phyloP scores from a whole-genome alignment of 2,797 vertebrate genomes.

The Sciurus vulgaris region DNA sequence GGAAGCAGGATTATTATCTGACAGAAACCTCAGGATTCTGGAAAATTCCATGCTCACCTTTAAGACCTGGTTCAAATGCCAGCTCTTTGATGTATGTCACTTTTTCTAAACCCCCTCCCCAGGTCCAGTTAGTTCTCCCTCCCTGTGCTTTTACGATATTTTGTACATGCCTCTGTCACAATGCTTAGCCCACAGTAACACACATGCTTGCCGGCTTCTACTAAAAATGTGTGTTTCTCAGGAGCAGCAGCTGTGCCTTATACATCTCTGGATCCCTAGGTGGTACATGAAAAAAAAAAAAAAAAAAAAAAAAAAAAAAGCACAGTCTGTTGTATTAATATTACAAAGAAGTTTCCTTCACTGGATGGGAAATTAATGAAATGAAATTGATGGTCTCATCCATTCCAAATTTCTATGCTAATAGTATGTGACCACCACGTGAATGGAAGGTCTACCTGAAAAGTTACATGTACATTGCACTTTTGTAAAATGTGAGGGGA shows the following conservation, averaged over 20 bases:
- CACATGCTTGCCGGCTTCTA: not conserved
- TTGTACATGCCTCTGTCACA: not conserved
- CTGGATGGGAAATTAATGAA: slow-evolving; percentile 25
- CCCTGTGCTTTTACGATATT: not conserved
- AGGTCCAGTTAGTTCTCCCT: not conserved
- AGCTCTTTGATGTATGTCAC: not conserved
- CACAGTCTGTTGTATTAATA: not conserved
- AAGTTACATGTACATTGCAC: not conserved
- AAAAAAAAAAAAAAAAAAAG: not conserved
- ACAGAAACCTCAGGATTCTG: not conserved
- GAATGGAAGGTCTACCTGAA: not conserved
- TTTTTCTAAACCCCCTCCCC: not conserved
- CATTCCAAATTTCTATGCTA: slow-evolving; percentile 10
- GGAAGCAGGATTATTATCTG: not conserved
- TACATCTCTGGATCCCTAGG: not conserved
- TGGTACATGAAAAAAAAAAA: not conserved
- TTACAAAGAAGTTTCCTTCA: not conserved
- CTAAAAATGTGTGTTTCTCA: not conserved
- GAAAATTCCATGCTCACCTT: not conserved
- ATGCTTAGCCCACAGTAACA: not conserved
- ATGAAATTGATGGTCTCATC: not conserved
- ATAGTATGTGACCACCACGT: not conserved
- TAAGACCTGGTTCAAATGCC: not conserved
- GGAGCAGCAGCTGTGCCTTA: not conserved
- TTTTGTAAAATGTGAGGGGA: not conserved